Base-by-base conservation (phyloP, 2,113 vertebrate species). In the Petrocephalus microphthalmus region DNA sequence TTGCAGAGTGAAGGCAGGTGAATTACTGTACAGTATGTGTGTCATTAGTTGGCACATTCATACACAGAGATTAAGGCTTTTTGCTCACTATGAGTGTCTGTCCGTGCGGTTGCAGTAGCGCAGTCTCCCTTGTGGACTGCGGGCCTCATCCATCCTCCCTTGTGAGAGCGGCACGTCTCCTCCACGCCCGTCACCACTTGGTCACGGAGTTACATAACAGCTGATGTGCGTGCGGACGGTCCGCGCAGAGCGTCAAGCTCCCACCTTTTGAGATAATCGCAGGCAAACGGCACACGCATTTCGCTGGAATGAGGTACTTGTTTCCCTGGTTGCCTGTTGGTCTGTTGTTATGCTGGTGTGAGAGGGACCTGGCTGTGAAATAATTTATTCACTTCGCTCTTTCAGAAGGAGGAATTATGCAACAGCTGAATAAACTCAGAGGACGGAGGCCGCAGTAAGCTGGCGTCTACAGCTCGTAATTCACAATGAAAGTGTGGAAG, bases 301-400 rank as follows among this genome's bases (percentile, higher is more conserved):
- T 78, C 33, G 6, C 19, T 19, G 33, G 71, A 78, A 19, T 78
- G 17, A 78, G 29, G 13, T 74, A 37, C 33, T 78, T 42, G 33
- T 42, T 78, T 78, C 71, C 33, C 71, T 78, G 71, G 71, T 42
- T 78, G 29, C 71, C 71, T 19, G 71, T 78, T 78, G 71, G 71
- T 78, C 71, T 78, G 71, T 78, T 78, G 71, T 78, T 42, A 78
- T 42, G 71, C 33, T 33, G 13, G 33, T 42, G 71, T 37, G 71
- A 78, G 71, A 42, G 10, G n/a, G n/a, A 78, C 71, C 71, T 78
- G 71, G 71, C 71, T 78, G 71, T 19, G 71, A 78, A 78, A 78
- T 78, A 78, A 78, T 78, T 78, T 78, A 78, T 78, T 78, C 60
- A 67, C 71, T 78, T 78, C 2, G 5, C 13, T 20, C 33, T 78